phyloP scores from a whole-genome alignment of 2,888 invertebrate species.

The Lasioglossum malachurum region DNA sequence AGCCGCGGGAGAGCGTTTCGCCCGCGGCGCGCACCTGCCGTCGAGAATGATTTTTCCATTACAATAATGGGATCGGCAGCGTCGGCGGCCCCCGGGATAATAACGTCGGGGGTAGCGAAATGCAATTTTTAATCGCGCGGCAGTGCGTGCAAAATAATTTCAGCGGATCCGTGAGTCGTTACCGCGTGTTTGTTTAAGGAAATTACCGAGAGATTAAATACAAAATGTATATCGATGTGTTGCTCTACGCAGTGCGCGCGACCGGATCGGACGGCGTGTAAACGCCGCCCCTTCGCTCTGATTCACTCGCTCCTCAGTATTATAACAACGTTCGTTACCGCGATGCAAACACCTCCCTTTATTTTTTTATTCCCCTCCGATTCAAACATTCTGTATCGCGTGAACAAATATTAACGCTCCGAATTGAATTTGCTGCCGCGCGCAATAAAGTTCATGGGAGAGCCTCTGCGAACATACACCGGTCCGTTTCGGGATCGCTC shows the following conservation, averaged over 20 bases:
- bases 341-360: slow-evolving; percentile 34
- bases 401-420: slow-evolving; percentile 28
- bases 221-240: slow-evolving; percentile 60
- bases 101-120: slow-evolving; percentile 35
- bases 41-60: slow-evolving; percentile 71
- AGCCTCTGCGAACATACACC: neutral
- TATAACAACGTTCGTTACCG: slow-evolving; percentile 54
- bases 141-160: slow-evolving; percentile 68
- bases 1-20: slow-evolving; percentile 35
- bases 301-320: neutral
- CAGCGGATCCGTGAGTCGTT: slow-evolving; percentile 43
- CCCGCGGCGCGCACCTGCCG: slow-evolving; percentile 34
- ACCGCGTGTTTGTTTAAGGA: slow-evolving; percentile 70
- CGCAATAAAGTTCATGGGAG: neutral
- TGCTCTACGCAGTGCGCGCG: neutral
- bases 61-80: slow-evolving; percentile 59
- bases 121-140: slow-evolving; percentile 69
- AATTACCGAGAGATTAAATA: slow-evolving; percentile 71
- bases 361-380: slow-evolving; percentile 20
- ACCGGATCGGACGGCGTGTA: slow-evolving; percentile 47
- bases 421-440: slow-evolving; percentile 10
- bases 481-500: neutral
- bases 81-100: slow-evolving; percentile 47
- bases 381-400: slow-evolving; percentile 48
- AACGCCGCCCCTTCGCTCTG: neutral